A percentile compares a stretch with the other conserved stretches of the same genome.
Conservation (phyloP, 2,797 vertebrate genomes). For the Salmo trutta region DNA sequence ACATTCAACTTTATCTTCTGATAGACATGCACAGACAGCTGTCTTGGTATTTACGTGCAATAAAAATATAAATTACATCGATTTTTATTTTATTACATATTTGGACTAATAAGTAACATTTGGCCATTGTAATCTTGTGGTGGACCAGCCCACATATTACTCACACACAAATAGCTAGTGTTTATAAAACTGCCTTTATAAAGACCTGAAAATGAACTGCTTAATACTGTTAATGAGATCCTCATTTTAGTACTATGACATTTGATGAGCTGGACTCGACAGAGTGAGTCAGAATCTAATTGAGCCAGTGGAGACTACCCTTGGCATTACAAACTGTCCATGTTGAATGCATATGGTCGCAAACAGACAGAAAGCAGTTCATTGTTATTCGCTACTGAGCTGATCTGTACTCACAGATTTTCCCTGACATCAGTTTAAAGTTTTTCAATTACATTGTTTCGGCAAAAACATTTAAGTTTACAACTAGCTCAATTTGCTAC, state of each 20-base stretch:
- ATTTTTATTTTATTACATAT: neutral
- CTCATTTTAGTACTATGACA: slow-evolving; percentile 1
- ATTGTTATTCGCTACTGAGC: neutral
- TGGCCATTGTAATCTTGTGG: neutral
- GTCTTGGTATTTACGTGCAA: neutral
- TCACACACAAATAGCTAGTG: neutral
- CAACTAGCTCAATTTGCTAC: neutral
- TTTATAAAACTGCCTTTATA: too few species aligned
- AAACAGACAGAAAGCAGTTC: neutral
- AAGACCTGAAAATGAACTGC: too few species aligned
- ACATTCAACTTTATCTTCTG: neutral
- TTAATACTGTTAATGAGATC: neutral
- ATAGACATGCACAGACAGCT: neutral
- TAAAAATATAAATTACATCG: neutral
- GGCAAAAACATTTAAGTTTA: neutral
- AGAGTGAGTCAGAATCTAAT: slow-evolving; percentile 2
- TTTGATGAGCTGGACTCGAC: neutral
- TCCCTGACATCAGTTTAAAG: neutral
- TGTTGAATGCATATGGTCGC: neutral
- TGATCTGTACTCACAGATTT: neutral
- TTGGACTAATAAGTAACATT: neutral
- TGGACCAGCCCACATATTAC: neutral
- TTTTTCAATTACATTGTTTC: neutral
- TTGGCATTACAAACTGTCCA: neutral
- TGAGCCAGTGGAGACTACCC: neutral